Percentiles rank a stretch among this genome's conserved stretches.
Conservation (phyloP, 2,797 vertebrate species). For the Tragopan temminckii region DNA sequence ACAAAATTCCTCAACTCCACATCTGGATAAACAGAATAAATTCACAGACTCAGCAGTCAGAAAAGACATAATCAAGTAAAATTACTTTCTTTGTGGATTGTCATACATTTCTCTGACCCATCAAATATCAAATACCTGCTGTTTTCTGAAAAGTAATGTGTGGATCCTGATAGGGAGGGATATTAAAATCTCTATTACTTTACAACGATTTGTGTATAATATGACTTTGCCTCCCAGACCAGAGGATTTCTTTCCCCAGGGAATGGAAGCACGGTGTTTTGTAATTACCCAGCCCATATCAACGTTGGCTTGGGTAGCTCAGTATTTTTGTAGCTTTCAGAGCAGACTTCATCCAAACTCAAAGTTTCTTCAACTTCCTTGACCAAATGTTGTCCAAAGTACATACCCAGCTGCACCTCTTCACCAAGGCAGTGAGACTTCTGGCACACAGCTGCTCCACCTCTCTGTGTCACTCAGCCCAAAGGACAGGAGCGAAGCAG, state of each 20-base stretch:
- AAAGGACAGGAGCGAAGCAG: not conserved
- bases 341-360: not conserved
- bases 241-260: not conserved
- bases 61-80: not conserved
- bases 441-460: not conserved
- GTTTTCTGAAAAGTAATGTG: conserved; percentile 38
- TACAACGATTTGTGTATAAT: conserved; percentile 25
- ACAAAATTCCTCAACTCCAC: not conserved
- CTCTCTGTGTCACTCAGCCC: too few relatives aligned
- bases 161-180: not conserved
- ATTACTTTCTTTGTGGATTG: conserved; percentile 33
- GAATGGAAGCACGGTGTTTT: not conserved
- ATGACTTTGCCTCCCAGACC: not conserved
- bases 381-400: not conserved
- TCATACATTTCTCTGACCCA: conserved; percentile 35
- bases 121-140: conserved; percentile 52
- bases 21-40: conserved; percentile 7
- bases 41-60: conserved; percentile 15
- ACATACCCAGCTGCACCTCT: not conserved
- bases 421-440: not conserved
- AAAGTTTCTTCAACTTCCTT: not conserved
- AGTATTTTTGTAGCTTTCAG: not conserved
- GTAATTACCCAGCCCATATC: not conserved
- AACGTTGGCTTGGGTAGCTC: not conserved
- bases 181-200: conserved; percentile 49